Base-by-base conservation (phyloP, 2,113 vertebrate genomes). In the Rutilus rutilus region DNA sequence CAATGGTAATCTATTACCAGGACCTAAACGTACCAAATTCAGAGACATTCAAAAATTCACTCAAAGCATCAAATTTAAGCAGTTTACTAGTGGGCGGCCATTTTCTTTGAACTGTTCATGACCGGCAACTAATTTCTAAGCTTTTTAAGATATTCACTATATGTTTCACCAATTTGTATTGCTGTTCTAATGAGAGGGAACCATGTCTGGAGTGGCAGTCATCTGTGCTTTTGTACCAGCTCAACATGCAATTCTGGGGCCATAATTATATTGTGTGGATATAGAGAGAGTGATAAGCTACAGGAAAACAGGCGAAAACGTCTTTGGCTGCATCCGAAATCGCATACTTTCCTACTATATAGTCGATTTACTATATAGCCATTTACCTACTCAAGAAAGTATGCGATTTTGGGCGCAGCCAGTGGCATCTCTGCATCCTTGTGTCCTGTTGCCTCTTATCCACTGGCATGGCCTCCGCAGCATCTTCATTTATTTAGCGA, bases 151-250 rank as follows among this genome's bases (percentile, higher is more conserved):
- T 60, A 42, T 21, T 10, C 77, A 45, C 57, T 27, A 36, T 42
- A 14, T 45, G 23, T 62, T 45, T 80, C 59, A 80, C 78, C 78
- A 64, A 45, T 59, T 27, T 64, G 39, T 80, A 80, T 39, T 64
- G 59, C 36, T 64, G 59, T 62, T 62, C 36, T 79, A 80, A 45
- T 11, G 59, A 27, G 39, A 1, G 6, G 52, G 17, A 79, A 25
- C 57, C 33, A 0, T 11, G 54, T 78, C 76, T 36, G 52, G 19
- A 42, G 57, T 0, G 23, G 11, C 23, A 75, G 45, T 76, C 45
- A 50, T n/a, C 0, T 0, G 1, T 50, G n/a, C n/a, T 81, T 65
- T 65, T 81, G 78, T 50, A 17, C 39, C 36, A 65, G 8, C 60
- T 27, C 60, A 65, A 25, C 0, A 3, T 65, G 17, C 17, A 15